Base-by-base conservation (phyloP, 2,888 invertebrate species). In the Boloria euphrosyne region DNA sequence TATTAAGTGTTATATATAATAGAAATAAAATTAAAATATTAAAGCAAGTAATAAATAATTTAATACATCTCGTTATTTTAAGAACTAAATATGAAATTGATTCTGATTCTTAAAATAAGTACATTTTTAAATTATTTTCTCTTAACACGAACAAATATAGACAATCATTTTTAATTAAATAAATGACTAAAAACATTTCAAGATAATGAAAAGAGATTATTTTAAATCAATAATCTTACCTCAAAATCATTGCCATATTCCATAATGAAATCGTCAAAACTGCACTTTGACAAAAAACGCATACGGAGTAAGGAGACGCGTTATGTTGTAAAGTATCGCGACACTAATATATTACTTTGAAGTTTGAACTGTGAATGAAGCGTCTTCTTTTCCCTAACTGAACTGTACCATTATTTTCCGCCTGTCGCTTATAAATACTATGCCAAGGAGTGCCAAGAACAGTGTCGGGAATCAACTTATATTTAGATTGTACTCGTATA, bases 191-290 rank as follows among this genome's bases (percentile, higher is more conserved):
- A 3, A 2, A 22, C 1, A 22, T n/a, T n/a, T n/a, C n/a, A 22
- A 22, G 2, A 22, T 22, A 22, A 2, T 22, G 22, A 22, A 22
- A 22, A 22, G 22, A n/a, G 22, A 22, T 2, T 22, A 22, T 22
- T 22, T 22, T 27, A 46, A 3, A 1, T 38, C 16, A 38, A 2
- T n/a, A n/a, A 44, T 46, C 54, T 66, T 80, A 90, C 91, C 89
- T 90, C 90, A 80, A 90, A 90, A 75, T 90, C 87, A 77, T 86
- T 84, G 72, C 85, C 84, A 76, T 80, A 80, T 78, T 89, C 90
- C 91, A 91, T 91, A 46, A 90, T 78, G 80, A 91, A 90, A 66
- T 87, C 84, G 66, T 87, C 79, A 78, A 84, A 90, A 70, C 85
- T 85, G 75, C 80, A 76, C 71, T 79, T 80, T 46, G 84, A 78